Base-by-base conservation (phyloP, 2,888 invertebrate species). In the Slavum lentiscoides region DNA sequence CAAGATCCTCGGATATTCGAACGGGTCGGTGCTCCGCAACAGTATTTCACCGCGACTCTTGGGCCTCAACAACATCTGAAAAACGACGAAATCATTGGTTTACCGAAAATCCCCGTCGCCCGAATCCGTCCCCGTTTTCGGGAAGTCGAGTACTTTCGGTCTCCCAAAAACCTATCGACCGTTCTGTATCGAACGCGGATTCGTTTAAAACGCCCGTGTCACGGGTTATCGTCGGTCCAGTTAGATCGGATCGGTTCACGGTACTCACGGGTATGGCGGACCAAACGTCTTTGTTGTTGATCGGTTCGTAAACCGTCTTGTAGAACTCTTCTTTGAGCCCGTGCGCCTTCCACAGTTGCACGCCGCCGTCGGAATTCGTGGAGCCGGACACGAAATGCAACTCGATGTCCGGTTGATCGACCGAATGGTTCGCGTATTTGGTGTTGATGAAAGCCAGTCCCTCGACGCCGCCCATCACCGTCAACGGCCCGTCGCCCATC, bases 351-450 rank as follows among this genome's bases (percentile, higher is more conserved):
- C 92, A 90, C 43, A 96, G 86, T 84, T 95, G 94, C 17, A 91
- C 90, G 0, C 96, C 95, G 0, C 92, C 94, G 85, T 96, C 95
- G 0, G 95, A 94, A 85, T 93, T 94, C 0, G 94, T 93, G 6
- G 94, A 93, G 11, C 95, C 94, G 0, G 94, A 94, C 61, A 94
- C 91, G 84, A 96, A 95, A 86, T 95, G 95, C 84, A 95, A 92
- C 85, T 96, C 94, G 58, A 96, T 93, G 84, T 96, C 96, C 0
- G 96, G 96, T 86, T 92, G 94, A 85, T 96, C 95, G 1, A 93
- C 90, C 0, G 92, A 89, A 0, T 89, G 90, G 84, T 95, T 95
- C 0, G 90, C 92, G 85, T 92, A 95, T 86, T 94, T 94, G 0
- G 95, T 95, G 83, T 94, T 94, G 21, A 96, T 93, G 86, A 94